These are phyloP conservation scores for Nestor notabilis DNA, from an alignment of 2,113 vertebrate genomes.

Conservation along the genomic window DNA sequence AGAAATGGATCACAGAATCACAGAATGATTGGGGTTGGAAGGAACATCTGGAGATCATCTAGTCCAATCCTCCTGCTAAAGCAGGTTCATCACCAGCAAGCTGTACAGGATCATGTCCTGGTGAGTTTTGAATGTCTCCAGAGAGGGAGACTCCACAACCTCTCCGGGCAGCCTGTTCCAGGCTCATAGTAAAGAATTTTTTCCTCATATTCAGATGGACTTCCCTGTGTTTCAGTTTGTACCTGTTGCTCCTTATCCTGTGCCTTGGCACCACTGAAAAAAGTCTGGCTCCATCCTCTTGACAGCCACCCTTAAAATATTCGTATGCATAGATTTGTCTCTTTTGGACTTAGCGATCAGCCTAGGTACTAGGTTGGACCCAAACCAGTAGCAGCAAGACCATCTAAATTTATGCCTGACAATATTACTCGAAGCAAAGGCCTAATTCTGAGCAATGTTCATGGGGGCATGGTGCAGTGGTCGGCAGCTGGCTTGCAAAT, in stretches of 20 bases:
- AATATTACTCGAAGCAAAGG: background rate
- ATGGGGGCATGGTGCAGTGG: accelerated
- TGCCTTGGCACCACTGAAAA: background rate
- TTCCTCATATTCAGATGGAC: background rate
- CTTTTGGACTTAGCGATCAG: background rate
- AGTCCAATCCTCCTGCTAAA: background rate
- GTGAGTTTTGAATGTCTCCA: background rate
- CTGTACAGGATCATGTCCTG: background rate
- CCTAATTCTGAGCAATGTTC: background rate
- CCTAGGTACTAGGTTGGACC: background rate
- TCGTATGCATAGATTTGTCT: background rate
- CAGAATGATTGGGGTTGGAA: background rate
- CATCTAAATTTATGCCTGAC: background rate
- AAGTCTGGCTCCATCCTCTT: background rate
- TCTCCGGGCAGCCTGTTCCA: background rate
- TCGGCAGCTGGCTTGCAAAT: constrained; percentile 19
- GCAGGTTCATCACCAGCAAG: background rate
- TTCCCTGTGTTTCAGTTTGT: background rate
- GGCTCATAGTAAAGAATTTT: background rate
- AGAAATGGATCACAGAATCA: background rate
- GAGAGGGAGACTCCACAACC: background rate
- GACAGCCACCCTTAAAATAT: background rate
- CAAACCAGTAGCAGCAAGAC: background rate
- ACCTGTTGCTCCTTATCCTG: background rate
- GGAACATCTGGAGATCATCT: background rate